phyloP scores from a whole-genome alignment of 2,888 invertebrate species.

The Amorpha juglandis region DNA sequence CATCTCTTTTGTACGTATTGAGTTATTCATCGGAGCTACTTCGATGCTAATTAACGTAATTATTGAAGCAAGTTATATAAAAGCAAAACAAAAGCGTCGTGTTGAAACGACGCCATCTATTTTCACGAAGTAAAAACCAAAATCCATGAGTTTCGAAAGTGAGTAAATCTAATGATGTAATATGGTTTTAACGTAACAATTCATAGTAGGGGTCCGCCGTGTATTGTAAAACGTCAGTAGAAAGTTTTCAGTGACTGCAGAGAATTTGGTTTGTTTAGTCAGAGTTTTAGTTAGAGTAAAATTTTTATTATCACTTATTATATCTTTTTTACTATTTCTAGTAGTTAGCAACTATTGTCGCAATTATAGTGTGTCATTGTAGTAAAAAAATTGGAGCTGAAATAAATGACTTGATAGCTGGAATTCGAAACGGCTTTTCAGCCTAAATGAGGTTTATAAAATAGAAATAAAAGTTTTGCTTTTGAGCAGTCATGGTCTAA shows the following conservation, averaged over 20 bases:
- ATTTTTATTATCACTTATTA: too few species aligned
- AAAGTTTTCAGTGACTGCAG: conserved; percentile 2
- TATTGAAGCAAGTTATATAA: conserved; percentile 10
- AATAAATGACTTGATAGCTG: too few species aligned
- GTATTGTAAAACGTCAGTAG: conserved; percentile 14
- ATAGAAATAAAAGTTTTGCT: too few species aligned
- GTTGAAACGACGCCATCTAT: conserved; percentile 7
- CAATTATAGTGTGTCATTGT: too few species aligned
- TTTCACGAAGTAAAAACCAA: neutral
- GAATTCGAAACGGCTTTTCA: too few species aligned
- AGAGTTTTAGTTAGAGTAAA: neutral
- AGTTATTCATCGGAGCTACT: neutral
- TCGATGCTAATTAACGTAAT: conserved; percentile 12
- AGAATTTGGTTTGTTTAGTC: neutral
- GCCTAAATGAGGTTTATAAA: too few species aligned
- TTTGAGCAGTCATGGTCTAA: too few species aligned
- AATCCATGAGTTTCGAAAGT: conserved; percentile 15
- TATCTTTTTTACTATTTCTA: too few species aligned
- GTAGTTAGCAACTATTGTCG: too few species aligned
- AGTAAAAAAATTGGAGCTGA: too few species aligned
- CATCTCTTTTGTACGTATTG: neutral
- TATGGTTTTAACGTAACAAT: neutral
- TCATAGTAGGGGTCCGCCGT: conserved; percentile 11
- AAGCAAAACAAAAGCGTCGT: neutral
- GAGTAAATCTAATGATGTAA: conserved; percentile 9